These are phyloP conservation scores for Suricata suricatta DNA, from an alignment of 2,113 vertebrate genomes.

Conservation along the genomic window DNA sequence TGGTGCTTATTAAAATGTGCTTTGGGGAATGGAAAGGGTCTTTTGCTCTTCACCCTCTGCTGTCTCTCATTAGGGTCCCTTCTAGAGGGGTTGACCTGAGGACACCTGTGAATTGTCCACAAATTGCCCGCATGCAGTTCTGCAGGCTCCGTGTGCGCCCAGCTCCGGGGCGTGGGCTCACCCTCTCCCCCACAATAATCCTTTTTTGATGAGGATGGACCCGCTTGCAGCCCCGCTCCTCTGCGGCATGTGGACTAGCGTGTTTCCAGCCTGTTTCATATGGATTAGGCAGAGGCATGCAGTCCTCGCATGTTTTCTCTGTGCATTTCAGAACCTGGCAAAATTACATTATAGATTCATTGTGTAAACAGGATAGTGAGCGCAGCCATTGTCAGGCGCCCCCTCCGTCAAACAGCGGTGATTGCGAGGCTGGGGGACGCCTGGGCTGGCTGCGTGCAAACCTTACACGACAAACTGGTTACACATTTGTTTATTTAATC, in stretches of 20 bases:
- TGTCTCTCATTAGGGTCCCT: not conserved
- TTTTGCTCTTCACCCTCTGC: slow-evolving; percentile 51
- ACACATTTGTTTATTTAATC: slow-evolving; percentile 77
- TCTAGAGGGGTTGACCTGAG: slow-evolving; percentile 26
- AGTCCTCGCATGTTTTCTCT: slow-evolving; percentile 78
- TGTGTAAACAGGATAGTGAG: slow-evolving; percentile 85
- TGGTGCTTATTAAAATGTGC: slow-evolving; percentile 61
- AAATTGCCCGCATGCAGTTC: slow-evolving; percentile 14
- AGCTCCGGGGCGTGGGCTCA: not conserved
- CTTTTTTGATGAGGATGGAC: slow-evolving; percentile 77
- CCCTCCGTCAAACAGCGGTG: slow-evolving; percentile 51
- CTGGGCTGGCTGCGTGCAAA: slow-evolving; percentile 61
- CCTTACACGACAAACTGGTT: slow-evolving; percentile 70
- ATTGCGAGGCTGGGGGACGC: slow-evolving; percentile 61
- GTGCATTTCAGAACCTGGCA: slow-evolving; percentile 84
- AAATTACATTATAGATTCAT: slow-evolving; percentile 91
- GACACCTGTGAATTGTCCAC: not conserved
- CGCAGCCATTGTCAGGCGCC: slow-evolving; percentile 78
- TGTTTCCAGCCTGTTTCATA: slow-evolving; percentile 86
- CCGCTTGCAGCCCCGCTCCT: slow-evolving; percentile 62
- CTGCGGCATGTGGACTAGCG: slow-evolving; percentile 76
- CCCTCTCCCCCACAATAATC: slow-evolving; percentile 73
- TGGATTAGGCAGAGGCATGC: slow-evolving; percentile 84
- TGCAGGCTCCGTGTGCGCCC: not conserved
- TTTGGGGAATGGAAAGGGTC: not conserved